Conservation (phyloP, 2,888 invertebrate genomes). For the Leptinotarsa tumamoca region DNA sequence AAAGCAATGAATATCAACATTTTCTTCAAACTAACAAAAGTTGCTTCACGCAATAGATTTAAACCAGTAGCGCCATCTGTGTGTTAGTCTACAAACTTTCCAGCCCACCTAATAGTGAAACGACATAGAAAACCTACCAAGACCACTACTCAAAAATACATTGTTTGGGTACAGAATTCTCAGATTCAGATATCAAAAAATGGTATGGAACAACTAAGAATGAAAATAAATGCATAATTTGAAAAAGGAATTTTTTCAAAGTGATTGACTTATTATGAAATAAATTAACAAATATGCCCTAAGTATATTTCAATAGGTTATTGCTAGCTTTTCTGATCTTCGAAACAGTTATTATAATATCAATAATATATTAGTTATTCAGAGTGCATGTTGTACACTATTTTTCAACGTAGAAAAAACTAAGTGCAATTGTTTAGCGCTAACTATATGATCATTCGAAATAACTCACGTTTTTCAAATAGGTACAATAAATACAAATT, state of each 20-base stretch:
- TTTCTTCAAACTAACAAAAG: no score
- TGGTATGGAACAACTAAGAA: background rate
- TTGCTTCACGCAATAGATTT: no score
- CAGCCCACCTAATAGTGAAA: no score
- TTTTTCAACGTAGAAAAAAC: constrained; percentile 31
- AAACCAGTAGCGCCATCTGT: no score
- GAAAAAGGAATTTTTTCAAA: background rate
- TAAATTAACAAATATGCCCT: background rate
- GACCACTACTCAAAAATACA: no score
- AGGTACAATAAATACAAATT: background rate
- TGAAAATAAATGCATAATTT: background rate
- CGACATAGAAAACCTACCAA: no score
- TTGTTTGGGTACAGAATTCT: no score
- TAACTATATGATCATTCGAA: constrained; percentile 25
- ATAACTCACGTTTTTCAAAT: background rate
- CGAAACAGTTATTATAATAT: constrained; percentile 16
- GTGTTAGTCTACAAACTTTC: no score
- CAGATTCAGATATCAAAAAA: background rate
- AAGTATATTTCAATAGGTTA: constrained; percentile 15
- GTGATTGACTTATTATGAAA: background rate
- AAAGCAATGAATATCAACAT: no score
- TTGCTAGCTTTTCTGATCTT: constrained; percentile 24
- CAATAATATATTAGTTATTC: constrained; percentile 22
- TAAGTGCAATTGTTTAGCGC: constrained; percentile 31
- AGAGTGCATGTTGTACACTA: constrained; percentile 32